phyloP scores from a whole-genome alignment of 2,888 invertebrate genomes.

The Microctonus brassicae region DNA sequence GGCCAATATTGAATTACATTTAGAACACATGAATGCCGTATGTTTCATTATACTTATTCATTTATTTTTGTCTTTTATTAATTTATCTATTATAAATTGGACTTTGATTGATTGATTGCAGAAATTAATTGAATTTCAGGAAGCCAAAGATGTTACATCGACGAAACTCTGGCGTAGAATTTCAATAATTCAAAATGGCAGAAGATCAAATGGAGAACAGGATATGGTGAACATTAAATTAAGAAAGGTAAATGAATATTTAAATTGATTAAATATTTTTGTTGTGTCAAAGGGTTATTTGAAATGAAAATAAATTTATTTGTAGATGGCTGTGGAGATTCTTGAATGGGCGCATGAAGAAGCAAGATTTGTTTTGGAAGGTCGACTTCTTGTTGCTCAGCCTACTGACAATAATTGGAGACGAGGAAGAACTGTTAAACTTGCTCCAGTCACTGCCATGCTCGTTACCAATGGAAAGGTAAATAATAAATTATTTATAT shows the following conservation, averaged over 20 bases:
- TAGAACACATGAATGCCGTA: slow-evolving; percentile 93
- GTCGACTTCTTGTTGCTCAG: slow-evolving; percentile 88
- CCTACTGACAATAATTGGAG: slow-evolving; percentile 93
- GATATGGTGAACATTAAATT: slow-evolving; percentile 92
- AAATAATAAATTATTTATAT: slow-evolving; percentile 55
- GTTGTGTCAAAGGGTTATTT: too few relatives aligned
- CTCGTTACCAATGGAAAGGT: slow-evolving; percentile 94
- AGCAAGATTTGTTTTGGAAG: slow-evolving; percentile 91
- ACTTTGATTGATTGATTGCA: too few relatives aligned
- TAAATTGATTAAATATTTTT: too few relatives aligned
- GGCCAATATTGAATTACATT: slow-evolving; percentile 91
- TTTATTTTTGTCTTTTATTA: background rate
- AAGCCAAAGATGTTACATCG: slow-evolving; percentile 91
- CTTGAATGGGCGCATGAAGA: slow-evolving; percentile 96
- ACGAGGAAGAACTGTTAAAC: slow-evolving; percentile 88
- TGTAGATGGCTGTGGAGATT: slow-evolving; percentile 89
- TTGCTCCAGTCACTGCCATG: slow-evolving; percentile 89
- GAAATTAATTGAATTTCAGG: slow-evolving; percentile 68
- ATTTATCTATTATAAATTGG: background rate
- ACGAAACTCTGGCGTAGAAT: slow-evolving; percentile 91
- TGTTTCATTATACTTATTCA: slow-evolving; percentile 45
- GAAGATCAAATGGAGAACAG: slow-evolving; percentile 84
- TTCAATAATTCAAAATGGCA: slow-evolving; percentile 79
- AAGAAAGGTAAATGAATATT: slow-evolving; percentile 74
- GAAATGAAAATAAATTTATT: slow-evolving; percentile 7